Evolutionary conservation across 2,888 invertebrate genomes (phyloP), one percentile per base, ranked within the genome.

Genomic region (Brachylomia viminalis): DNA sequence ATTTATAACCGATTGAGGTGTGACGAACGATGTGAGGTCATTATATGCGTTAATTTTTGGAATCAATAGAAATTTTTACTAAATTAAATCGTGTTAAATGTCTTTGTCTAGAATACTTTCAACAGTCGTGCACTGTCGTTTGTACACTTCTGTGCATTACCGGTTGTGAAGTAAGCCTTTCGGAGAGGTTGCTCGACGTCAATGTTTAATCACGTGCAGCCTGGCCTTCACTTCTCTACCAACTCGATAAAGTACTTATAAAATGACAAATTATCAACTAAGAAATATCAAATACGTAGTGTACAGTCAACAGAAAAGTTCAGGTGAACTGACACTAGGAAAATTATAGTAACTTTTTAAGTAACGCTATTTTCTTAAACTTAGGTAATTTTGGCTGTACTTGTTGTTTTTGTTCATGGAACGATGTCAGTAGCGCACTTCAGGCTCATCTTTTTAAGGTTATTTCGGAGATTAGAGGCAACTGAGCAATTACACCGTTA

Each of bases 151-250:
- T 67, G 64, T 82, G 70, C 75, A 62, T 67, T 84, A 77, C 85
- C 69, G 68, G 79, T 75, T 84, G 72, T 78, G 58, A 69, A 80
- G 79, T 84, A 72, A 82, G 77, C 80, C 81, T 84, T 80, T 84
- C 76, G 68, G 82, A 90, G 90, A 92, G 92, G 91, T 84, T 91
- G 83, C 72, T 89, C 90, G 91, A 93, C 93, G 93, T 93, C 91
- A 91, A 71, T 66, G 82, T 82, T 85, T 79, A 89, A 91, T 94
- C 93, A 94, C 94, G 94, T 91, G 94, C 90, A 58, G 75, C 69
- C 59, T 88, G 92, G 90, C 94, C 93, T 94, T 92, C 89, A 87
- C 81, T 85, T 82, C 79, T 82, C 59, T 77, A 84, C 74, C 77
- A 78, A 66, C 80, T 81, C 70, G 71, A 81, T 80, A 79, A 70